A percentile compares a stretch with the other conserved stretches of the same genome.
Evolutionary conservation across 2,888 invertebrate species (phyloP).

Genomic region (Epirrhoe tristata): DNA sequence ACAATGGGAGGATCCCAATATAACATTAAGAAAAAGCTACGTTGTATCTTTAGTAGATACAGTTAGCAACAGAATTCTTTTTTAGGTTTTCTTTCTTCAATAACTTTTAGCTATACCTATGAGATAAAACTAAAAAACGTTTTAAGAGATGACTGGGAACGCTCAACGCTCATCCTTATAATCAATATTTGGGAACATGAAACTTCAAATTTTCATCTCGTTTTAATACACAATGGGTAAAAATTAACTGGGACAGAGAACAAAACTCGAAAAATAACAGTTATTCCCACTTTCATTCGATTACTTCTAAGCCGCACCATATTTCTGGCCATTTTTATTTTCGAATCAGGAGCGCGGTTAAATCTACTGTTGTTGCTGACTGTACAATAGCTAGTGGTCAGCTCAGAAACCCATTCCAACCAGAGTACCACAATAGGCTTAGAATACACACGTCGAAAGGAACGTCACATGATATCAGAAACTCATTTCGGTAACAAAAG

Average conservation of each 20-base stretch:
- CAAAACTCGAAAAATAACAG: no score
- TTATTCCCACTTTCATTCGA: no score
- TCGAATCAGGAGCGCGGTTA: neutral
- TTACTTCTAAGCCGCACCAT: no score
- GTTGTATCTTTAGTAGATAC: neutral
- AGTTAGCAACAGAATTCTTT: neutral
- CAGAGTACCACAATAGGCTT: slow-evolving; percentile 18
- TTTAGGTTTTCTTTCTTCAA: neutral
- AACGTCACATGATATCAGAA: slow-evolving; percentile 25
- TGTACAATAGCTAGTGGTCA: slow-evolving; percentile 17
- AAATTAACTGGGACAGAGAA: no score
- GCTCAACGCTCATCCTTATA: no score
- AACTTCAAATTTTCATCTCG: no score
- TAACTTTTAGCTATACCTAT: neutral
- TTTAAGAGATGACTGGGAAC: no score
- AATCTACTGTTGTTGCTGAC: neutral
- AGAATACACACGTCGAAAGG: slow-evolving; percentile 13
- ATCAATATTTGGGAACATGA: no score
- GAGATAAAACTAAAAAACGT: no score
- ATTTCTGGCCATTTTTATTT: neutral
- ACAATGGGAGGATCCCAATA: neutral
- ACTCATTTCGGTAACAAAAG: slow-evolving; percentile 27
- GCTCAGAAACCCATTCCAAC: slow-evolving; percentile 9
- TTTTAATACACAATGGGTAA: no score
- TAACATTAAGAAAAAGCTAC: neutral